phyloP scores from a whole-genome alignment of 30 jellyfish, hydroid and myxozoan genomes.

The Hydractinia echinata region DNA sequence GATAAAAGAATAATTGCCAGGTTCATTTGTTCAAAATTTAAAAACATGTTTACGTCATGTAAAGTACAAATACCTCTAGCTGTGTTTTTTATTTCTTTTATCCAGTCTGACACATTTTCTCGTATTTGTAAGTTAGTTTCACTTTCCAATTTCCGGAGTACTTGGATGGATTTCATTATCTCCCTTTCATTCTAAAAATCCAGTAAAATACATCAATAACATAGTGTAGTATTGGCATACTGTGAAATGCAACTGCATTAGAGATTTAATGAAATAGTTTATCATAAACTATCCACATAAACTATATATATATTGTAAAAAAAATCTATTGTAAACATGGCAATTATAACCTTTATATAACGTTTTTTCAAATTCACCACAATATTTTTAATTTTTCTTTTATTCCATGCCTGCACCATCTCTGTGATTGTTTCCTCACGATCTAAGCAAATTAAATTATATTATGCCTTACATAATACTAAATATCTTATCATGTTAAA shows the following conservation, averaged over 20 bases:
- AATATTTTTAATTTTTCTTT: constrained; percentile 30
- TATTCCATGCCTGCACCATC: constrained; percentile 32
- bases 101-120: constrained; percentile 3
- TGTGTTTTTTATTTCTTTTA: background rate
- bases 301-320: background rate
- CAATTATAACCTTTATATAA: background rate
- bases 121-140: background rate
- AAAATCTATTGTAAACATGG: background rate
- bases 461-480: background rate
- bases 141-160: background rate
- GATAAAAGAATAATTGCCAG: too few species aligned
- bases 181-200: background rate
- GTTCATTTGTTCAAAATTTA: too few species aligned
- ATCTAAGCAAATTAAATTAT: constrained; percentile 18
- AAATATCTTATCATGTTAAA: too few species aligned
- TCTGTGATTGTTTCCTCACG: constrained; percentile 41
- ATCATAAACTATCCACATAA: too few species aligned
- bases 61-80: background rate
- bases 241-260: too few species aligned
- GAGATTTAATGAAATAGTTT: too few species aligned
- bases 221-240: too few species aligned
- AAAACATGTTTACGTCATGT: too few species aligned
- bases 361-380: background rate
- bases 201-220: too few species aligned
- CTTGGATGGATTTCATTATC: background rate